Conservation (phyloP, 2,113 vertebrate genomes). For the Platichthys stellatus region DNA sequence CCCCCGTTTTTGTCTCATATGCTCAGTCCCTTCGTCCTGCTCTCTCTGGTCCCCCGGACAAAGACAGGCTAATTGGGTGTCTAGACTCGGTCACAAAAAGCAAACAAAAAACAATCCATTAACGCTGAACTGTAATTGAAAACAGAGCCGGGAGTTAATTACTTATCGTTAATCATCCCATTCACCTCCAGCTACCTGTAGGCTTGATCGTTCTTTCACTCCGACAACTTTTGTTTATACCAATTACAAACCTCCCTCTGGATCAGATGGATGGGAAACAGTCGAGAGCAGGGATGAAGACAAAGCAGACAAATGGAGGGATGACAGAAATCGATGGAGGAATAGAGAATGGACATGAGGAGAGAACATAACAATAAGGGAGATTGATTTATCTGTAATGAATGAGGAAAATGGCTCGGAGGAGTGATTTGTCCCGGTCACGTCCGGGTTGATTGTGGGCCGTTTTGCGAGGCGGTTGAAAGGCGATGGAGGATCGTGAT, state of each 20-base stretch:
- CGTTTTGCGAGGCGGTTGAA: conserved; percentile 46
- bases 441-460: conserved; percentile 26
- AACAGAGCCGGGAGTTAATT: conserved; percentile 52
- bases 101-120: conserved; percentile 43
- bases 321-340: conserved; percentile 59
- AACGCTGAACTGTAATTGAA: conserved; percentile 59
- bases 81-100: conserved; percentile 8
- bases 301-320: conserved; percentile 33
- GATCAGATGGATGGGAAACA: conserved; percentile 1
- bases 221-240: conserved; percentile 20
- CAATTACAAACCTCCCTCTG: conserved; percentile 30
- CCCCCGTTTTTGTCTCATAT: not conserved
- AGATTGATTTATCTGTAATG: conserved; percentile 64
- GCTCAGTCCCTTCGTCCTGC: not conserved
- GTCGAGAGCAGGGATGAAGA: conserved; percentile 33
- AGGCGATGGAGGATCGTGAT: conserved; percentile 41
- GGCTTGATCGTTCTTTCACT: conserved; percentile 22
- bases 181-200: conserved; percentile 19
- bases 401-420: conserved; percentile 51
- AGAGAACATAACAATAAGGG: conserved; percentile 54
- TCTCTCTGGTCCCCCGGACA: conserved; percentile 15
- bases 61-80: conserved; percentile 50
- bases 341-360: conserved; percentile 40
- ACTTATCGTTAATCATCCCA: conserved; percentile 52
- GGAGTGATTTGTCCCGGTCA: conserved; percentile 42